Evolutionary conservation across 2,797 vertebrate genomes (phyloP).

Genomic region (Serranus cabrilla): DNA sequence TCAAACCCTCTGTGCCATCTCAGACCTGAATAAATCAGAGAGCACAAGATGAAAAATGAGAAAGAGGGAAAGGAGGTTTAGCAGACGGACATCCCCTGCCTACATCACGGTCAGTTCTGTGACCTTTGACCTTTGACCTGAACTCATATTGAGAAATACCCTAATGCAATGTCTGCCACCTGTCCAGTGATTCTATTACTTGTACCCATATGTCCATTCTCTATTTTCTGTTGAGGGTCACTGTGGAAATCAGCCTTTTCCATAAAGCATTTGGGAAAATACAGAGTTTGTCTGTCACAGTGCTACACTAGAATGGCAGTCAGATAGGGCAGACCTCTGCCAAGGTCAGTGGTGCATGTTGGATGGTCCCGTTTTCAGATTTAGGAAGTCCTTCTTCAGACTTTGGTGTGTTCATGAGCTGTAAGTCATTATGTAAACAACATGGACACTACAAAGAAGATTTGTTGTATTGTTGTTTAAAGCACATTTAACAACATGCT

Average conservation of each 20-base stretch:
- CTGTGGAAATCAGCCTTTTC: not conserved
- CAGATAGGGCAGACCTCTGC: too few species aligned
- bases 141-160: constrained; percentile 37
- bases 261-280: constrained; percentile 24
- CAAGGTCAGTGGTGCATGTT: too few species aligned
- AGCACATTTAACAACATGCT: too few species aligned
- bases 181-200: constrained; percentile 19
- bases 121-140: constrained; percentile 56
- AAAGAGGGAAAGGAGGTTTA: constrained; percentile 12
- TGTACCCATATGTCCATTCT: constrained; percentile 28
- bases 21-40: constrained; percentile 68
- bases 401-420: too few species aligned
- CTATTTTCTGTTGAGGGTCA: not conserved
- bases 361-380: too few species aligned
- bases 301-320: not conserved
- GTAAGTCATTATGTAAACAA: too few species aligned
- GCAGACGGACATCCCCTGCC: constrained; percentile 37
- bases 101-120: constrained; percentile 45
- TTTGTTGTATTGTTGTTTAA: too few species aligned
- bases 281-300: constrained; percentile 5
- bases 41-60: constrained; percentile 68
- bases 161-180: constrained; percentile 41
- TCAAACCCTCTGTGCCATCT: constrained; percentile 77
- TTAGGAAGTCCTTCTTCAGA: too few species aligned
- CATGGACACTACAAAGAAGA: too few species aligned